Evolutionary conservation across 1,140 invertebrate genomes (phyloP), one percentile per base, ranked within the genome.

Genomic region (Teleopsis dalmanni): DNA sequence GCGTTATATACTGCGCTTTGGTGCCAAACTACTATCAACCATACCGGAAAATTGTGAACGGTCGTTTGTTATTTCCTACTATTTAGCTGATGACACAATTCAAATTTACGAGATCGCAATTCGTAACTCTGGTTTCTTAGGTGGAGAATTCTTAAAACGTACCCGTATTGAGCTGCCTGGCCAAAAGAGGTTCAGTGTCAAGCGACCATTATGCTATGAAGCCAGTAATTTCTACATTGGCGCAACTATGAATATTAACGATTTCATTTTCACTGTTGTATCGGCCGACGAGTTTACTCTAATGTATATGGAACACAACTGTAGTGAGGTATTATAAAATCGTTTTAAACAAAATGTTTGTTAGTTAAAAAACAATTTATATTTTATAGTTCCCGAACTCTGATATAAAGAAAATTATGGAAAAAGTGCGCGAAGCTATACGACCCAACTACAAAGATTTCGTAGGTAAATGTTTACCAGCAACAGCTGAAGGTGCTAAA

Each of bases 261-360:
- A 81, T 57, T 88, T 88, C 65, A 72, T 80, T 13, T 95, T 95
- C 65, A 60, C 83, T 47, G 70, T 95, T 5, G 75, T 81, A 16
- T 81, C 82, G 23, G 87, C 88, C 8, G 91, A 95, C 67, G 84
- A 92, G 62, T 94, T 91, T 68, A 83, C 86, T 4, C 73, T 91
- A 45, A 75, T 81, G 36, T 93, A 90, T 65, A 88, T 95, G 90
- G 91, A 95, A 70, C 60, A 81, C n/a, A 73, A 90, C 71, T 66
- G 77, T 47, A 60, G 79, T 52, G 78, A 88, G 78, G 88, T 90
- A 59, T 43, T 43, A 26, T 21, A 10, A 41, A 8, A 4, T n/a
- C n/a, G n/a, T n/a, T n/a, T n/a, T n/a, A n/a, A n/a, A n/a, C n/a
- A n/a, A n/a, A n/a, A n/a, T n/a, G n/a, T n/a, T n/a, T n/a, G n/a